These are phyloP conservation scores for Saguinus midas DNA, from an alignment of 2,113 vertebrate genomes.

Conservation along the genomic window DNA sequence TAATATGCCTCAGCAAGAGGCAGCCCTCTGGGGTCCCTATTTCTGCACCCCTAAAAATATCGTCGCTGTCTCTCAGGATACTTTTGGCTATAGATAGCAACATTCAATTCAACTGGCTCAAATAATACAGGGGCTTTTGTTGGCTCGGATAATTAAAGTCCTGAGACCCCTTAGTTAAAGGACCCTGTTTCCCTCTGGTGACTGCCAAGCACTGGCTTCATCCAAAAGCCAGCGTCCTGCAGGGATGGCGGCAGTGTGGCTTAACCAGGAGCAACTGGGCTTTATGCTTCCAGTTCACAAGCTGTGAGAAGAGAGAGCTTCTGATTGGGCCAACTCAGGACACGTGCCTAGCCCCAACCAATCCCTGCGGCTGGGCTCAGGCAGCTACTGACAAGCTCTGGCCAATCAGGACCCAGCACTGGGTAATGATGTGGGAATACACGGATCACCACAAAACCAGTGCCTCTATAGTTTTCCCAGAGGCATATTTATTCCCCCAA, in stretches of 20 bases:
- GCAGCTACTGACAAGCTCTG: background rate
- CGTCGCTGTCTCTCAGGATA: background rate
- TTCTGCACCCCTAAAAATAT: background rate
- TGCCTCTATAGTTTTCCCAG: background rate
- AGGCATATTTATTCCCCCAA: background rate
- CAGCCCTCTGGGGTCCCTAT: background rate
- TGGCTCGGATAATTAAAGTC: background rate
- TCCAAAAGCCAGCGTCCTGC: background rate
- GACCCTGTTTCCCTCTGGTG: background rate
- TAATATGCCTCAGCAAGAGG: background rate
- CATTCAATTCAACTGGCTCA: background rate
- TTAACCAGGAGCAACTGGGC: background rate
- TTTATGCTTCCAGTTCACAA: background rate
- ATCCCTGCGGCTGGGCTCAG: background rate
- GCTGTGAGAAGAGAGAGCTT: background rate
- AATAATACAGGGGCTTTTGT: background rate
- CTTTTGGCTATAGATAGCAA: background rate
- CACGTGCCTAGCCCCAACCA: background rate
- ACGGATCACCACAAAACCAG: background rate
- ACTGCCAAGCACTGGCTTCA: background rate
- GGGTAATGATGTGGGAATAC: background rate
- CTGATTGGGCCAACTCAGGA: background rate
- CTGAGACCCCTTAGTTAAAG: background rate
- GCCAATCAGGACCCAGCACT: background rate
- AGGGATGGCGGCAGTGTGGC: background rate